A percentile compares a stretch with the other conserved stretches of the same genome.
Conservation (phyloP, 2,113 vertebrate genomes). For the Microcebus griseorufus region DNA sequence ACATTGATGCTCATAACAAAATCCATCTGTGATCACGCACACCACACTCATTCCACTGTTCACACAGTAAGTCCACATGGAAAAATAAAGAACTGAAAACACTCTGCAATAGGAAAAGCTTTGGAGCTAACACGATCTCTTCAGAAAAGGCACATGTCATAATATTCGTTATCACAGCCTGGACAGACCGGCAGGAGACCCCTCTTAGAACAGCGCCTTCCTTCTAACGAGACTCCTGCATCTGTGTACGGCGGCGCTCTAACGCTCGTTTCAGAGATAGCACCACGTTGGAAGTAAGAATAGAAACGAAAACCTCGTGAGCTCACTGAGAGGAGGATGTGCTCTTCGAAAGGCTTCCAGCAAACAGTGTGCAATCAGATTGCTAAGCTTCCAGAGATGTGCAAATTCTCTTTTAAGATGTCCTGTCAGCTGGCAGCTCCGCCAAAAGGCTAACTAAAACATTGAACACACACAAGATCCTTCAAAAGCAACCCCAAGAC, state of each 20-base stretch:
- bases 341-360: conserved; percentile 86
- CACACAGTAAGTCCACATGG: conserved; percentile 82
- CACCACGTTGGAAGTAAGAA: conserved; percentile 87
- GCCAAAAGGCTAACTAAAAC: conserved; percentile 81
- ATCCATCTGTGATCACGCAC: conserved; percentile 81
- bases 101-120: conserved; percentile 84
- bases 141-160: conserved; percentile 92
- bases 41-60: conserved; percentile 84
- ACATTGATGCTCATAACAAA: conserved; percentile 85
- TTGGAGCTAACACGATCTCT: conserved; percentile 87
- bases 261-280: conserved; percentile 82
- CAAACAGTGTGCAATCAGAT: conserved; percentile 85
- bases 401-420: conserved; percentile 90
- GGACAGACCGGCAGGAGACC: conserved; percentile 78
- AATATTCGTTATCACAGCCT: conserved; percentile 84
- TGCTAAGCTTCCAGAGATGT: conserved; percentile 94
- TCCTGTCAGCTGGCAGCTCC: conserved; percentile 81
- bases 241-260: conserved; percentile 70
- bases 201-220: conserved; percentile 67
- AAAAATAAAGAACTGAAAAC: conserved; percentile 74
- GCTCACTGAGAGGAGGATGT: conserved; percentile 84
- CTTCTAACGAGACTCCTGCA: conserved; percentile 26
- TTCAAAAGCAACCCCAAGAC: conserved; percentile 19
- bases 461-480: conserved; percentile 31
- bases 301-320: conserved; percentile 80